These are phyloP conservation scores for Pandemis heparana DNA, from an alignment of 2,888 invertebrate genomes.

Conservation along the genomic window DNA sequence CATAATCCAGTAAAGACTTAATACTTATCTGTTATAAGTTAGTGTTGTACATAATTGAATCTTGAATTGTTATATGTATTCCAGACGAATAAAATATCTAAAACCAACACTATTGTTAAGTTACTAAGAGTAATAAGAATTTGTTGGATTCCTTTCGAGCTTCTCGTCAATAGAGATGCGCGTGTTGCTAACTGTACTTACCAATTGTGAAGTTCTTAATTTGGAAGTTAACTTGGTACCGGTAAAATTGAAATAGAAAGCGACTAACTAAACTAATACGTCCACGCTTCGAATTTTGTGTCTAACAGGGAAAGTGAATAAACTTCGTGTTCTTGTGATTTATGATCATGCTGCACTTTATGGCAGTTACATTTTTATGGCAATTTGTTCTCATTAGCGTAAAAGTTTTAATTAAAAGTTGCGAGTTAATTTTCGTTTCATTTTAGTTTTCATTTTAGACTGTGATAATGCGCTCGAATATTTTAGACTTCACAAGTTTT, in stretches of 20 bases:
- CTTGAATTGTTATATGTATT: too few species aligned
- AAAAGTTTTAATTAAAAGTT: conserved; percentile 8
- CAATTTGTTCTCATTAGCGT: conserved; percentile 10
- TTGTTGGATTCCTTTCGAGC: too few species aligned
- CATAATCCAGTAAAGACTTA: too few species aligned
- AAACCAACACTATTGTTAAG: too few species aligned
- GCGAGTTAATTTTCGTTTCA: neutral
- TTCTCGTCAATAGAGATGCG: too few species aligned
- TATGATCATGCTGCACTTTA: neutral
- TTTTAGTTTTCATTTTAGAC: neutral
- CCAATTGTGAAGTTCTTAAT: neutral
- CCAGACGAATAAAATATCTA: too few species aligned
- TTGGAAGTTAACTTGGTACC: neutral
- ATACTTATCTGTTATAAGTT: too few species aligned
- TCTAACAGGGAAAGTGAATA: conserved; percentile 15
- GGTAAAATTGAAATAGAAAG: conserved; percentile 21
- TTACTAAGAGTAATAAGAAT: too few species aligned
- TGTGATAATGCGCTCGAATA: neutral
- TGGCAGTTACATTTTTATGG: conserved; percentile 4
- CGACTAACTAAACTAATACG: neutral
- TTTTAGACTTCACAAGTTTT: neutral
- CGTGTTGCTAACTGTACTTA: neutral
- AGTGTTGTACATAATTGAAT: too few species aligned
- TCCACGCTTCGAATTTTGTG: conserved; percentile 7
- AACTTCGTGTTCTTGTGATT: conserved; percentile 12